Evolutionary conservation across 2,797 vertebrate genomes (phyloP), one percentile per base, ranked within the genome.

Genomic region (Galaxias olidus): DNA sequence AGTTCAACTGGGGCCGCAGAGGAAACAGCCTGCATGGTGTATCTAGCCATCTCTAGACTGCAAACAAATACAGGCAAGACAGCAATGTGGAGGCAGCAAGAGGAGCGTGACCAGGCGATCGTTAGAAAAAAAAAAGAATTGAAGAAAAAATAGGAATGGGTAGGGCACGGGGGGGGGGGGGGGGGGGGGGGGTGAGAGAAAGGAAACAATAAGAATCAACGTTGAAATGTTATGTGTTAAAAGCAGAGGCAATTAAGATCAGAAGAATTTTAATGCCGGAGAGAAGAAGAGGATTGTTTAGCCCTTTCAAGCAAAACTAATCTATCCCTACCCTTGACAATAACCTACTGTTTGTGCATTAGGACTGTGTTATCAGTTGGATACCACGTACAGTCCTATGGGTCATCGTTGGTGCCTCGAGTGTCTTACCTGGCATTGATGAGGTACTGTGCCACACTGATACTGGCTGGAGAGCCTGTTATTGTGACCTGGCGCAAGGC

Each of bases 31-130:
- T 96, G 95, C 93, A 94, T 96, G 93, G 94, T 96, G 94, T 95
- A 93, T 93, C 96, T 97, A 94, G 96, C 96, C 95, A 97, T 95
- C 93, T 97, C 96, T 95, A 97, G 93, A 91, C 96, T 97, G 94
- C 89, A 92, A 89, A 91, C 87, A 89, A 89, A 91, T 84, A 89
- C 83, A 91, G 69, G 56, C 65, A 55, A 47, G 46, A 50, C 17
- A 89, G 86, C 86, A 81, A 85, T 81, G 48, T 43, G 87, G 83
- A 0, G 64, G 62, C 61, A 59, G 75, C 69, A 53, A 66, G 57
- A 51, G 61, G 59, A 80, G 77, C 72, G 66, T 67, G 61, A 77
- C 74, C 54, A 49, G 72, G 20, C 45, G 65, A 47, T 30, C 51
- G 49, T 55, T 10, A 76, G 66, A 87, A 89, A 87, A 84, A 79